phyloP scores from a whole-genome alignment of 2,888 invertebrate genomes.

The Eucriotettix oculatus region DNA sequence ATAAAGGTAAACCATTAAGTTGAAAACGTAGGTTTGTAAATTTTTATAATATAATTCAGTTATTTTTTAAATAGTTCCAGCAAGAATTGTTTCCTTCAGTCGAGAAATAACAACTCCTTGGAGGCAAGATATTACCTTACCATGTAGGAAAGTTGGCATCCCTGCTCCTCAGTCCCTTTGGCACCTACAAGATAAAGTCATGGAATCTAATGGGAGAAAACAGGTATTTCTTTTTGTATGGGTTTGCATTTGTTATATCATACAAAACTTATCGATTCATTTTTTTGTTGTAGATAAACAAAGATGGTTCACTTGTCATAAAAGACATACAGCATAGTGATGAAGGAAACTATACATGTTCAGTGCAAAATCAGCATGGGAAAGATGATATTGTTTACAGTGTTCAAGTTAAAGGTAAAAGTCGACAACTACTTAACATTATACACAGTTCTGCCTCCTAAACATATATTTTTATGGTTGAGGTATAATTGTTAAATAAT shows the following conservation, averaged over 20 bases:
- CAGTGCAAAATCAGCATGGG: conserved; percentile 69
- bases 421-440: no score
- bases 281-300: conserved; percentile 16
- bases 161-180: conserved; percentile 62
- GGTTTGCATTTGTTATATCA: neutral
- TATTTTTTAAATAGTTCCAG: conserved; percentile 46
- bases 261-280: neutral
- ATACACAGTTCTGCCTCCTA: no score
- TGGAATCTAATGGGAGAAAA: conserved; percentile 41
- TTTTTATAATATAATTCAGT: conserved; percentile 7
- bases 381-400: conserved; percentile 68
- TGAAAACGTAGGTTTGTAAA: neutral
- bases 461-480: no score
- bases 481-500: no score
- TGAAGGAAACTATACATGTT: conserved; percentile 80
- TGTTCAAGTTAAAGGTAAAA: conserved; percentile 35
- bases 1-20: conserved; percentile 32
- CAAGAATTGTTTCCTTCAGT: conserved; percentile 78
- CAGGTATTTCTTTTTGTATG: conserved; percentile 27
- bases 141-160: conserved; percentile 71
- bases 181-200: conserved; percentile 57
- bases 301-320: conserved; percentile 55
- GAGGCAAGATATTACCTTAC: conserved; percentile 69
- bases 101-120: conserved; percentile 62
- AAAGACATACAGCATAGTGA: conserved; percentile 65